Evolutionary conservation across 2,888 invertebrate species (phyloP), one percentile per base, ranked within the genome.

Genomic region (Xanthorhoe designata): DNA sequence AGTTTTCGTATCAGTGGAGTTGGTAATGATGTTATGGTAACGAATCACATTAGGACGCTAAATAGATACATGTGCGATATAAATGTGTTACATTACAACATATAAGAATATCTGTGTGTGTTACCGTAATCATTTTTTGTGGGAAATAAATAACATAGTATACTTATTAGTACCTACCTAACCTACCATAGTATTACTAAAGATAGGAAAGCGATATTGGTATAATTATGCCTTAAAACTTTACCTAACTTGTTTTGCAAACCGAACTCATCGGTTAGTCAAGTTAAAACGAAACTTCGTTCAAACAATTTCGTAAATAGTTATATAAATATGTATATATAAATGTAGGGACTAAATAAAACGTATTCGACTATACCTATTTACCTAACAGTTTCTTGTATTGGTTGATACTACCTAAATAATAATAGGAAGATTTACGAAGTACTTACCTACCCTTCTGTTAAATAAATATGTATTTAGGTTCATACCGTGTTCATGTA

Each of bases 1-100:
- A 56, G 52, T 64, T 64, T 19, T 47, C 17, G 56, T 51, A 53
- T 52, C 51, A 17, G n/a, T 45, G 45, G 15, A 54, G 32, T 58
- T 51, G 42, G 18, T 19, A 29, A 15, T 51, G 51, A 55, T 62
- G 50, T 53, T 54, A 61, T 57, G 51, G 29, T 10, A 52, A 42
- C 54, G 35, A 24, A 50, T 24, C 24, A 15, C 47, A 42, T 42
- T 42, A 42, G 47, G 42, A 42, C 13, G 17, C 47, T 13, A 47
- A 47, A 47, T 47, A 17, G 17, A 17, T 47, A 47, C 17, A 7
- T 4, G 8, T 47, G 17, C 7, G 17, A 24, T 24, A 24, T 4
- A 45, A 45, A 45, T 3, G 15, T 45, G n/a, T n/a, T n/a, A n/a
- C n/a, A n/a, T n/a, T n/a, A n/a, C n/a, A n/a, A n/a, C n/a, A n/a